phyloP scores from a whole-genome alignment of 2,113 vertebrate genomes.

The Centropus bengalensis region DNA sequence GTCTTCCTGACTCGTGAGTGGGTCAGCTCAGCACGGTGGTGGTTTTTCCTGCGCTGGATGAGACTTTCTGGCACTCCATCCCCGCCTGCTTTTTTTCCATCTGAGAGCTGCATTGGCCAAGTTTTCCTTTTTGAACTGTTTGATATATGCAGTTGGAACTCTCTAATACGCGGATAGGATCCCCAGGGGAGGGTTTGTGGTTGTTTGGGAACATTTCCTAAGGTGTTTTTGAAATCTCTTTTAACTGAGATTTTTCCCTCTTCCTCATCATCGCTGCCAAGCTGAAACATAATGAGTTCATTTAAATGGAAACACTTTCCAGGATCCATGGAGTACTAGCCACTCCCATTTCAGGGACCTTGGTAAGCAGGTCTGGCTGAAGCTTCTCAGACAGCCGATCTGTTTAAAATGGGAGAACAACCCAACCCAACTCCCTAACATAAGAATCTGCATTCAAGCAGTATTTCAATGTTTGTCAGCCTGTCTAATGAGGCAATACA shows the following conservation, averaged over 20 bases:
- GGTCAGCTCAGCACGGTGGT: not conserved
- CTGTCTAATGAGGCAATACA: not conserved
- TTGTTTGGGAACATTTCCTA: conserved; percentile 45
- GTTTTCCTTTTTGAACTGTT: not conserved
- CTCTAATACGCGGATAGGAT: not conserved
- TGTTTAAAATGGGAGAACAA: not conserved
- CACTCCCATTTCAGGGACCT: not conserved
- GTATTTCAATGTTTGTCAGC: not conserved
- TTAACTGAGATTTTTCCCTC: not conserved
- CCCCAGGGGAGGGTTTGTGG: conserved; percentile 10
- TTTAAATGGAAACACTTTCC: conserved; percentile 5
- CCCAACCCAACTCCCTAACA: not conserved
- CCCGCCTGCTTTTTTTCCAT: not conserved
- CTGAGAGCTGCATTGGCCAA: not conserved
- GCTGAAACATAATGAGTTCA: conserved; percentile 14
- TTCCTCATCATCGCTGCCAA: not conserved
- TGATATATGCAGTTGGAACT: not conserved
- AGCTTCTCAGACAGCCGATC: not conserved
- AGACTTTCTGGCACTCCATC: not conserved
- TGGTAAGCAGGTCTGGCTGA: not conserved
- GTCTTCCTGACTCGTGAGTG: not conserved
- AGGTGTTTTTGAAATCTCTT: conserved; percentile 57
- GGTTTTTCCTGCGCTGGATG: not conserved
- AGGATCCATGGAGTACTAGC: not conserved
- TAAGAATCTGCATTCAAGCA: not conserved